Evolutionary conservation across 1,140 invertebrate species (phyloP).

Genomic region (Drosophila mojavensis): DNA sequence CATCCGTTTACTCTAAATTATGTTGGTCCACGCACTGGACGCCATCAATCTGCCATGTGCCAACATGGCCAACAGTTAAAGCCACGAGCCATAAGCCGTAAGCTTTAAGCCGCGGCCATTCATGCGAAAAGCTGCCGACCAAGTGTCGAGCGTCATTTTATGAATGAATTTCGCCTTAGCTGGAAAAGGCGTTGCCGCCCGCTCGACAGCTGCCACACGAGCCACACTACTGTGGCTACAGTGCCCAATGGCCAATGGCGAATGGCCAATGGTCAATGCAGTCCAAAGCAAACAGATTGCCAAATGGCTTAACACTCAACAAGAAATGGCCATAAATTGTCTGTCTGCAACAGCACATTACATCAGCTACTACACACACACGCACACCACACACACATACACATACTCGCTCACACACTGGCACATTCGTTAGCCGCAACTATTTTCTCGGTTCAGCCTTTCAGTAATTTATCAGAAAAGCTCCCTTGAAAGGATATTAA

Average conservation of each 20-base stretch:
- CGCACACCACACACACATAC: slow-evolving; percentile 1
- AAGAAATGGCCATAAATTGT: slow-evolving; percentile 59
- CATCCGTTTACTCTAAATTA: slow-evolving; percentile 71
- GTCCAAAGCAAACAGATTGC: slow-evolving; percentile 65
- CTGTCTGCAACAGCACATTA: slow-evolving; percentile 54
- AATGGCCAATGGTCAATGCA: slow-evolving; percentile 40
- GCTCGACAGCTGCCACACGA: slow-evolving; percentile 29
- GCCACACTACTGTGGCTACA: slow-evolving; percentile 11
- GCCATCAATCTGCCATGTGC: slow-evolving; percentile 55
- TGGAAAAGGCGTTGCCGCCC: slow-evolving; percentile 38
- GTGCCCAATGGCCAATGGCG: slow-evolving; percentile 10
- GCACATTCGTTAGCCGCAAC: background rate
- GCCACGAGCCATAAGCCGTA: slow-evolving; percentile 37
- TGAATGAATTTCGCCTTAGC: slow-evolving; percentile 75
- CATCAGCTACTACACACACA: slow-evolving; percentile 52
- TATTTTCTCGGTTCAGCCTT: background rate
- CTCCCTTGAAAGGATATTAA: background rate
- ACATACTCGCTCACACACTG: background rate
- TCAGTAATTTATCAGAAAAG: background rate
- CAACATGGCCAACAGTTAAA: slow-evolving; percentile 38
- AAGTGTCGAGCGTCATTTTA: slow-evolving; percentile 65
- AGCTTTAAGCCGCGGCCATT: slow-evolving; percentile 64
- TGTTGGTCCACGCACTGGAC: slow-evolving; percentile 64
- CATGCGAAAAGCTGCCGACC: slow-evolving; percentile 69
- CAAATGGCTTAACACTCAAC: slow-evolving; percentile 52